Evolutionary conservation across 2,888 invertebrate species (phyloP).

Genomic region (Troides oblongomaculatus): DNA sequence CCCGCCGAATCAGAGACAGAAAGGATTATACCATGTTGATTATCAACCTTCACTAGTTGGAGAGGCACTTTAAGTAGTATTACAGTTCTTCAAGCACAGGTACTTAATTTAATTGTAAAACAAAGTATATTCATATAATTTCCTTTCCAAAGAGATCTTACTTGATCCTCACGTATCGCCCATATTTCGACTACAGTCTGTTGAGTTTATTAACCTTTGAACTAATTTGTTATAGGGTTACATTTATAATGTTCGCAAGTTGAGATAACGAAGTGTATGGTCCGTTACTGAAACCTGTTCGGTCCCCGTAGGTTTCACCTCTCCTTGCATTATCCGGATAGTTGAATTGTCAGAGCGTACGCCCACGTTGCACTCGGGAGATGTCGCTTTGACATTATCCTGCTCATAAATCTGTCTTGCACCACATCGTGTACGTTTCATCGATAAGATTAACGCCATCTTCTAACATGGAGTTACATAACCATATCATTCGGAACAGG

Average conservation of each 20-base stretch:
- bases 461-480: slow-evolving; percentile 37
- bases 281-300: slow-evolving; percentile 32
- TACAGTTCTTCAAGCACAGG: too few species aligned
- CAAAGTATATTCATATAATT: too few species aligned
- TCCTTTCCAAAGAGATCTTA: too few species aligned
- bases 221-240: neutral
- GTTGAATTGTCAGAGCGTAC: slow-evolving; percentile 38
- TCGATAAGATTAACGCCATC: slow-evolving; percentile 50
- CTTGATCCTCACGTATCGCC: too few species aligned
- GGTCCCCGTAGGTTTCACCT: slow-evolving; percentile 31
- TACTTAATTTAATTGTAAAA: too few species aligned
- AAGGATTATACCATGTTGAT: too few species aligned
- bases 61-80: too few species aligned
- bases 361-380: slow-evolving; percentile 46
- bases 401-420: slow-evolving; percentile 58
- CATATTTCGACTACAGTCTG: neutral
- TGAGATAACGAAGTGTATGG: slow-evolving; percentile 1
- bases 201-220: neutral
- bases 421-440: slow-evolving; percentile 54
- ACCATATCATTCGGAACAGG: slow-evolving; percentile 30
- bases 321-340: slow-evolving; percentile 38
- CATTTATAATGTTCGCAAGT: neutral
- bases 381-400: slow-evolving; percentile 55
- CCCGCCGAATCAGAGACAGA: too few species aligned
- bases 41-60: too few species aligned